A percentile compares a stretch with the other conserved stretches of the same genome.
Conservation (phyloP, 2,113 vertebrate species). For the Axis porcinus region DNA sequence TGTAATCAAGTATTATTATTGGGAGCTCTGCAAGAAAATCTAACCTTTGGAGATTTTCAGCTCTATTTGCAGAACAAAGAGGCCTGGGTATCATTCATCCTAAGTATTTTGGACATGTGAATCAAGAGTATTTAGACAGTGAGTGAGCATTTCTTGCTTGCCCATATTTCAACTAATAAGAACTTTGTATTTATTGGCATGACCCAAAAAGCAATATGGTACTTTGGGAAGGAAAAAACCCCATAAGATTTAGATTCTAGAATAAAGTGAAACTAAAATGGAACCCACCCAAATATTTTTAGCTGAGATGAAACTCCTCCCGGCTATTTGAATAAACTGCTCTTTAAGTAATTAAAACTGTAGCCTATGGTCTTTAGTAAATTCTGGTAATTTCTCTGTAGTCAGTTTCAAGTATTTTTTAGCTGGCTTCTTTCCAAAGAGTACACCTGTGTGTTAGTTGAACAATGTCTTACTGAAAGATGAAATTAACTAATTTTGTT, state of each 20-base stretch:
- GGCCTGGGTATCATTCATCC: slow-evolving; percentile 2
- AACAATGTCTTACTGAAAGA: slow-evolving; percentile 73
- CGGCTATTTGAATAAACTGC: slow-evolving; percentile 60
- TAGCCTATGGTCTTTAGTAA: slow-evolving; percentile 68
- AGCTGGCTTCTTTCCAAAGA: slow-evolving; percentile 76
- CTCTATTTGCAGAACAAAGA: slow-evolving; percentile 42
- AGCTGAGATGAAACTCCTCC: slow-evolving; percentile 72
- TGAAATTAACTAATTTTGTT: slow-evolving; percentile 79
- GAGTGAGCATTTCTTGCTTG: slow-evolving; percentile 36
- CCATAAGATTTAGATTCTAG: slow-evolving; percentile 61
- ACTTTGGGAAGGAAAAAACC: slow-evolving; percentile 35
- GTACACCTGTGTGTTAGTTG: slow-evolving; percentile 77
- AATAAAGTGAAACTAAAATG: slow-evolving; percentile 62
- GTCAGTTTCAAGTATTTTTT: slow-evolving; percentile 71
- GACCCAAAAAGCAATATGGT: slow-evolving; percentile 35
- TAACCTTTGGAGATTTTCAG: slow-evolving; percentile 41
- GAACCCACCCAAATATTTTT: slow-evolving; percentile 67
- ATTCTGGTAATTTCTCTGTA: slow-evolving; percentile 75
- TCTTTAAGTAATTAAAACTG: slow-evolving; percentile 79
- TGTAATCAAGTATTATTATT: slow-evolving; percentile 54
- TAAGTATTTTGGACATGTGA: background rate
- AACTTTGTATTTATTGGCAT: slow-evolving; percentile 59
- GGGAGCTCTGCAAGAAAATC: slow-evolving; percentile 50
- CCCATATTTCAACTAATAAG: slow-evolving; percentile 46
- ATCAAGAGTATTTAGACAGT: slow-evolving; percentile 15